phyloP scores from a whole-genome alignment of 2,888 invertebrate genomes.

The Charanyca ferruginea region DNA sequence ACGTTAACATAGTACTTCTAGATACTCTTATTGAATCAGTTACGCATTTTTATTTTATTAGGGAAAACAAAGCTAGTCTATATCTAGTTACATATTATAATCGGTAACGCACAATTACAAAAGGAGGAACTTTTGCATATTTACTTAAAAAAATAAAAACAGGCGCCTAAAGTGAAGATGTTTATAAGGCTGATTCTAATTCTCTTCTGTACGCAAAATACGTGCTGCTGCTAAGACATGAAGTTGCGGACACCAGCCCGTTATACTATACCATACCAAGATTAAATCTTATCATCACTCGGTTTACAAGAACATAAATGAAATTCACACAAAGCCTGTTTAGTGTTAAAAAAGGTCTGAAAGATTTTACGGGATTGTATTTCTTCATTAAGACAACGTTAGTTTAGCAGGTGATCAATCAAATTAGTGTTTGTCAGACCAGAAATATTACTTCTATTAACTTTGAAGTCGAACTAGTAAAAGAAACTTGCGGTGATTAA shows the following conservation, averaged over 20 bases:
- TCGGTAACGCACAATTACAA: too few species aligned
- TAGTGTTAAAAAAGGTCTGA: conserved; percentile 8
- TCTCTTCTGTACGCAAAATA: too few species aligned
- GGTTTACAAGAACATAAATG: conserved; percentile 11
- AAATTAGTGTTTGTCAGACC: conserved; percentile 35
- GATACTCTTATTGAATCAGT: not conserved
- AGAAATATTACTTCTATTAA: conserved; percentile 43
- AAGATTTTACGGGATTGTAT: conserved; percentile 4
- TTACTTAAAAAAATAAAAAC: too few species aligned
- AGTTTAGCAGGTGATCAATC: conserved; percentile 42
- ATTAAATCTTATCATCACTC: not conserved
- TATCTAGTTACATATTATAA: too few species aligned
- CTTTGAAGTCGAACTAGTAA: conserved; percentile 6
- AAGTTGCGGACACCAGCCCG: too few species aligned
- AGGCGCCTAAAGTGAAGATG: too few species aligned
- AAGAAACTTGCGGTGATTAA: conserved; percentile 33
- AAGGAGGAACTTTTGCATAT: too few species aligned
- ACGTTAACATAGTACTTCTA: too few species aligned
- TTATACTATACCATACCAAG: too few species aligned
- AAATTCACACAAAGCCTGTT: conserved; percentile 18
- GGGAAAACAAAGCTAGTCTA: too few species aligned
- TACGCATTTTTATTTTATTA: too few species aligned
- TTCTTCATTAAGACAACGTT: conserved; percentile 20
- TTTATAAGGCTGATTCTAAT: not conserved
- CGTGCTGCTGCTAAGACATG: too few species aligned